A percentile compares a stretch with the other conserved stretches of the same genome.
Evolutionary conservation across 1,140 invertebrate species (phyloP).

Genomic region (Drosophila ercepeae): DNA sequence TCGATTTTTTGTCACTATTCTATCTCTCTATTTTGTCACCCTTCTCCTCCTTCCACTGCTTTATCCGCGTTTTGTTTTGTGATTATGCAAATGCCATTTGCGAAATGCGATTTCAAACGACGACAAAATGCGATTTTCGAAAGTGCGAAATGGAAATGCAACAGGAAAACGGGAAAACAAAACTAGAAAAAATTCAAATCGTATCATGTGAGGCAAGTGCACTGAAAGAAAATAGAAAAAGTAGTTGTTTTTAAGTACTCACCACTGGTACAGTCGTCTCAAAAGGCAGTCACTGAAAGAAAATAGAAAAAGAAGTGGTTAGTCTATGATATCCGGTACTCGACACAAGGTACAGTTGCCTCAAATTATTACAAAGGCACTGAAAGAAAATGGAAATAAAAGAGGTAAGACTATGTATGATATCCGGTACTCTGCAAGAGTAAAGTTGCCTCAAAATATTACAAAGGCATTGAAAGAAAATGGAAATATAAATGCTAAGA

Average conservation of each 20-base stretch:
- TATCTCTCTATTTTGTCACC: not conserved
- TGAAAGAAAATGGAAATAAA: slow-evolving; percentile 12
- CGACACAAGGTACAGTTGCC: too few species aligned
- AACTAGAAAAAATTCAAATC: slow-evolving; percentile 36
- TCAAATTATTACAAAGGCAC: too few species aligned
- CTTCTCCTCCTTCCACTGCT: not conserved
- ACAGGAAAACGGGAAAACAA: slow-evolving; percentile 29
- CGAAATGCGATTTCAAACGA: slow-evolving; percentile 37
- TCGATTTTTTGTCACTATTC: too few species aligned
- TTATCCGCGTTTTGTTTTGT: slow-evolving; percentile 13
- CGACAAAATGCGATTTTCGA: slow-evolving; percentile 45
- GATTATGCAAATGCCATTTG: slow-evolving; percentile 60
- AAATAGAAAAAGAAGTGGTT: too few species aligned
- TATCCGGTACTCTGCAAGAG: not conserved
- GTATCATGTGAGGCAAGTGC: slow-evolving; percentile 62
- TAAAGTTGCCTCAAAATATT: too few species aligned
- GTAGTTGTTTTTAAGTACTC: too few species aligned
- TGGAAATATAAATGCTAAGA: too few species aligned
- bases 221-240: slow-evolving; percentile 11
- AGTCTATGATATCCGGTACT: too few species aligned
- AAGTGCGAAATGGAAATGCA: slow-evolving; percentile 64
- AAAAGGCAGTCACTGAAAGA: too few species aligned
- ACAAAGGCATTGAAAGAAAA: too few species aligned
- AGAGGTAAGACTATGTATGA: too few species aligned
- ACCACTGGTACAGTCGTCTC: too few species aligned